phyloP scores from a whole-genome alignment of 1,140 invertebrate genomes.

The Drosophila bocki region DNA sequence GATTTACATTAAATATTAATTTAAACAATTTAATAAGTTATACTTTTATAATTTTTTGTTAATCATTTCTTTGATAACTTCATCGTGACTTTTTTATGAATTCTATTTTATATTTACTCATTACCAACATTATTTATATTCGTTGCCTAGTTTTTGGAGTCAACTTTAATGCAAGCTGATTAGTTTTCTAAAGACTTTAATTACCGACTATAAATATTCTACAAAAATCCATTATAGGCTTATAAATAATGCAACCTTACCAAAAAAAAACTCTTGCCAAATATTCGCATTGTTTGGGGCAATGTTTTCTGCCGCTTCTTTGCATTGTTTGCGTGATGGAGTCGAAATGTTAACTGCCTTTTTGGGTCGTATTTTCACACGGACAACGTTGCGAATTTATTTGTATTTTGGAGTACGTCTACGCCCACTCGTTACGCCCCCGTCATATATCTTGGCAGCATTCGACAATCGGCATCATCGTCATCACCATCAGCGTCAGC shows the following conservation, averaged over 20 bases:
- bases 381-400: conserved; percentile 41
- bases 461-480: conserved; percentile 35
- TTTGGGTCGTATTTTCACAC: conserved; percentile 36
- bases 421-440: conserved; percentile 31
- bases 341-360: conserved; percentile 46
- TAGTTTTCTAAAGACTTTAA: conserved; percentile 7
- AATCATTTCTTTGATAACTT: too few relatives aligned
- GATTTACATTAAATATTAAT: too few relatives aligned
- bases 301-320: conserved; percentile 5
- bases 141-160: conserved; percentile 2
- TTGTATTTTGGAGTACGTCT: conserved; percentile 20
- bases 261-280: conserved; percentile 25
- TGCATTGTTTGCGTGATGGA: conserved; percentile 30
- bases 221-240: neutral
- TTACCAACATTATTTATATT: neutral
- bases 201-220: neutral
- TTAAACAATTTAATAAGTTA: too few relatives aligned
- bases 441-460: conserved; percentile 37
- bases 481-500: conserved; percentile 52
- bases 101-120: neutral
- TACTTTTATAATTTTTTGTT: too few relatives aligned
- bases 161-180: neutral
- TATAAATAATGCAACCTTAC: conserved; percentile 15
- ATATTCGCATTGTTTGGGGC: conserved; percentile 25
- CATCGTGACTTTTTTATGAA: neutral